These are phyloP conservation scores for Palaemon carinicauda DNA, from an alignment of 1,140 invertebrate genomes.

Conservation along the genomic window DNA sequence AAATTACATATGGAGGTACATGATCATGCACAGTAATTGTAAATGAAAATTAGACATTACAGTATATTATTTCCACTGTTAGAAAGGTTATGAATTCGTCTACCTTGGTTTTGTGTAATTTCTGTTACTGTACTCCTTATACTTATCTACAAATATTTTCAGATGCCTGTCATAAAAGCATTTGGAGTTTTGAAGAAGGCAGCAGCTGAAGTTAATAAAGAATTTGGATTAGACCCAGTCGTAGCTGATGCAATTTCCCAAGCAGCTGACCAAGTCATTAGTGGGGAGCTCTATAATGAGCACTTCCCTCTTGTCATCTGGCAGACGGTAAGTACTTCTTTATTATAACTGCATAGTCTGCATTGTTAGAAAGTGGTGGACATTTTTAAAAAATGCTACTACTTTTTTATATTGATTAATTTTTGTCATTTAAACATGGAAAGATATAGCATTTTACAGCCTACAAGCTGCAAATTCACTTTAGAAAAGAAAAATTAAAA, in stretches of 20 bases:
- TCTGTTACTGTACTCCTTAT: background rate
- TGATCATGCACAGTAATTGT: too few relatives aligned
- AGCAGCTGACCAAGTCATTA: constrained; percentile 96
- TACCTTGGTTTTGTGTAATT: background rate
- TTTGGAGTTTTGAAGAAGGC: constrained; percentile 98
- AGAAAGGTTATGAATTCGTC: background rate
- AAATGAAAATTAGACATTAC: too few relatives aligned
- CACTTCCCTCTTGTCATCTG: constrained; percentile 96
- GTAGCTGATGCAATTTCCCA: constrained; percentile 87
- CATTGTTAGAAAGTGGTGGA: too few relatives aligned
- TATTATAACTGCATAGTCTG: too few relatives aligned
- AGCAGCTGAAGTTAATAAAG: constrained; percentile 93
- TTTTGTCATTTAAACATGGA: too few relatives aligned
- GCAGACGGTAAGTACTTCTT: constrained; percentile 66
- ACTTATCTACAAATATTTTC: background rate
- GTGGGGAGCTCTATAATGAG: constrained; percentile 89
- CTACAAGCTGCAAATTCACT: too few relatives aligned
- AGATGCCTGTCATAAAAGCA: constrained; percentile 83
- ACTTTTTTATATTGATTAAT: too few relatives aligned
- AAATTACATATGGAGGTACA: too few relatives aligned
- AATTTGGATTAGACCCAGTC: constrained; percentile 89
- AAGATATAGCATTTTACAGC: too few relatives aligned
- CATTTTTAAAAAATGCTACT: too few relatives aligned
- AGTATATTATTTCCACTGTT: too few relatives aligned
- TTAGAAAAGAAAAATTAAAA: too few relatives aligned